A percentile compares a stretch with the other conserved stretches of the same genome.
Conservation (phyloP, 2,888 invertebrate species). For the Alsophila aescularia region DNA sequence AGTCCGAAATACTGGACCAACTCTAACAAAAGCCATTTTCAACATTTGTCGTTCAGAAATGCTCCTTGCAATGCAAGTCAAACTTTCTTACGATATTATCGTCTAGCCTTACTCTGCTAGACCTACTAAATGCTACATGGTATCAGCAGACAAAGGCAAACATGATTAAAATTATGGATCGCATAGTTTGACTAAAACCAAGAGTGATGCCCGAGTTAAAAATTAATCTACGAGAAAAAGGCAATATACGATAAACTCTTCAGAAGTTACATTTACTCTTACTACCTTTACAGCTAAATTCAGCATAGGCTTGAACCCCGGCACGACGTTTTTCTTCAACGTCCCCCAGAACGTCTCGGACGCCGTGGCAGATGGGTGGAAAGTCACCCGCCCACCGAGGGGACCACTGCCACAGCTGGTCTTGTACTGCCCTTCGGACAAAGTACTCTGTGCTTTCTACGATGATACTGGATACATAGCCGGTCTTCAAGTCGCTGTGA, state of each 20-base stretch:
- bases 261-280: background rate
- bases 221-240: too few relatives aligned
- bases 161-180: too few relatives aligned
- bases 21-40: too few relatives aligned
- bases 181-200: too few relatives aligned
- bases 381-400: constrained; percentile 34
- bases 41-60: too few relatives aligned
- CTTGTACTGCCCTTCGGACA: constrained; percentile 54
- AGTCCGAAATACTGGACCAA: too few relatives aligned
- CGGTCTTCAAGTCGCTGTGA: constrained; percentile 64
- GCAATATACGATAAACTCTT: background rate
- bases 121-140: too few relatives aligned
- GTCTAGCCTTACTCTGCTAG: too few relatives aligned
- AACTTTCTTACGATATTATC: too few relatives aligned
- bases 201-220: too few relatives aligned
- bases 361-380: constrained; percentile 47
- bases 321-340: constrained; percentile 44
- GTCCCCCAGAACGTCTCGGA: constrained; percentile 30
- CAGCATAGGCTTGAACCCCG: constrained; percentile 14
- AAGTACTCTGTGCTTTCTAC: constrained; percentile 53
- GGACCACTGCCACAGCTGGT: constrained; percentile 44
- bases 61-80: too few relatives aligned
- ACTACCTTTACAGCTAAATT: constrained; percentile 25
- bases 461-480: constrained; percentile 51
- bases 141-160: too few relatives aligned